These are phyloP conservation scores for Dysmachus trigonus DNA, from an alignment of 2,888 invertebrate species.

Conservation along the genomic window DNA sequence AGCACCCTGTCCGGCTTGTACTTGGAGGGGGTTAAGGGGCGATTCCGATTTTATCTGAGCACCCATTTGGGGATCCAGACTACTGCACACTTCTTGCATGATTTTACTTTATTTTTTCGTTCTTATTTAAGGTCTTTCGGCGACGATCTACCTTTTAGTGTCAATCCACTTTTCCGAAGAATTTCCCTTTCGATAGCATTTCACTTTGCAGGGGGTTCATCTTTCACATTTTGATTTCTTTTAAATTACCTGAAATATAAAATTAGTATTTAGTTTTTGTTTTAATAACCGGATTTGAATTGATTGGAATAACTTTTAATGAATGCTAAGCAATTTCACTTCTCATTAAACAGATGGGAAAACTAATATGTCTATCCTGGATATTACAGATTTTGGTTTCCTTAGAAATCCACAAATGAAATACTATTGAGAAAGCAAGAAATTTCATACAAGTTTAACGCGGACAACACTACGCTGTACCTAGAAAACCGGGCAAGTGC, in stretches of 20 bases:
- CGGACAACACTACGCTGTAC: not conserved
- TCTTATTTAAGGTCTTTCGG: not conserved
- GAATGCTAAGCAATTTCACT: not conserved
- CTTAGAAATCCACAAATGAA: too few relatives aligned
- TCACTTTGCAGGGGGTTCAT: not conserved
- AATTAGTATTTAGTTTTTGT: not conserved
- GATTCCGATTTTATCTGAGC: conserved; percentile 65
- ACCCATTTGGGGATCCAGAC: conserved; percentile 62
- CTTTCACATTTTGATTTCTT: not conserved
- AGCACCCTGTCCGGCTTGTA: conserved; percentile 60
- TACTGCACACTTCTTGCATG: conserved; percentile 65
- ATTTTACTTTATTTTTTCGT: conserved; percentile 47
- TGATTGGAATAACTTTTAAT: not conserved
- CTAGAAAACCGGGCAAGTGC: not conserved
- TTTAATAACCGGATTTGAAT: not conserved
- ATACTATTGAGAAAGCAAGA: too few relatives aligned
- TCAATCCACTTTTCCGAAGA: not conserved
- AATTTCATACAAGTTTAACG: not conserved
- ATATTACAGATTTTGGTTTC: not conserved
- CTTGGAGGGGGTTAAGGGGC: conserved; percentile 62
- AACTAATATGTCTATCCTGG: too few relatives aligned
- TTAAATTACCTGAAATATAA: not conserved
- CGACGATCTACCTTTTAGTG: not conserved
- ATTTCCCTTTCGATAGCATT: not conserved
- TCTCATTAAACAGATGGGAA: too few relatives aligned